phyloP scores from a whole-genome alignment of 2,797 vertebrate species.

The Tapera naevia region DNA sequence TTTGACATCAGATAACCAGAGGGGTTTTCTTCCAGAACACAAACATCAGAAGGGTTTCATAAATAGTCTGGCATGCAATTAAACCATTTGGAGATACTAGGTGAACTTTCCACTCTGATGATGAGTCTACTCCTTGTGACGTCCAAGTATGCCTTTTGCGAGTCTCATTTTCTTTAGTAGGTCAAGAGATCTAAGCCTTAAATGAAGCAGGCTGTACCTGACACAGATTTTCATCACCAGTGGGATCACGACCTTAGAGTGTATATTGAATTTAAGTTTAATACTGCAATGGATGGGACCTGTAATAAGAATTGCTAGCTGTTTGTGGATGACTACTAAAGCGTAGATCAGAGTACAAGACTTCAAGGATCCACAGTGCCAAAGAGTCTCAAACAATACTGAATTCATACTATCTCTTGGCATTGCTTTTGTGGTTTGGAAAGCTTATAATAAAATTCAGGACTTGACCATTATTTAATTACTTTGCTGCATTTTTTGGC shows the following conservation, averaged over 20 bases:
- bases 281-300: slow-evolving; percentile 57
- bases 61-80: background rate
- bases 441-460: slow-evolving; percentile 14
- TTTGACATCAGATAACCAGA: slow-evolving; percentile 12
- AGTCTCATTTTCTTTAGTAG: background rate
- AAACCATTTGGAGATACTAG: background rate
- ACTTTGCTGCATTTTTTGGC: slow-evolving; percentile 38
- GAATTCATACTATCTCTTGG: slow-evolving; percentile 35
- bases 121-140: background rate
- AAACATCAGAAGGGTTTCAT: slow-evolving; percentile 16
- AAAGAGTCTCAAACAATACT: slow-evolving; percentile 7
- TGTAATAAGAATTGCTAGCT: slow-evolving; percentile 57
- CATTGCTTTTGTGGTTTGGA: slow-evolving; percentile 25
- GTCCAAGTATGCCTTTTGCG: background rate
- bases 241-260: slow-evolving; percentile 20
- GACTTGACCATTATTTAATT: slow-evolving; percentile 55
- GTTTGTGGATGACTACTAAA: slow-evolving; percentile 53
- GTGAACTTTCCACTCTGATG: slow-evolving; percentile 3
- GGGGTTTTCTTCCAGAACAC: slow-evolving; percentile 5
- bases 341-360: slow-evolving; percentile 3
- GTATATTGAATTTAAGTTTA: slow-evolving; percentile 62
- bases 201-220: slow-evolving; percentile 36
- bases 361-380: background rate
- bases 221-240: slow-evolving; percentile 49
- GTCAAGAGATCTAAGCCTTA: slow-evolving; percentile 38